A percentile compares a stretch with the other conserved stretches of the same genome.
Conservation (phyloP, 2,113 vertebrate species). For the Macquaria ambigua region DNA sequence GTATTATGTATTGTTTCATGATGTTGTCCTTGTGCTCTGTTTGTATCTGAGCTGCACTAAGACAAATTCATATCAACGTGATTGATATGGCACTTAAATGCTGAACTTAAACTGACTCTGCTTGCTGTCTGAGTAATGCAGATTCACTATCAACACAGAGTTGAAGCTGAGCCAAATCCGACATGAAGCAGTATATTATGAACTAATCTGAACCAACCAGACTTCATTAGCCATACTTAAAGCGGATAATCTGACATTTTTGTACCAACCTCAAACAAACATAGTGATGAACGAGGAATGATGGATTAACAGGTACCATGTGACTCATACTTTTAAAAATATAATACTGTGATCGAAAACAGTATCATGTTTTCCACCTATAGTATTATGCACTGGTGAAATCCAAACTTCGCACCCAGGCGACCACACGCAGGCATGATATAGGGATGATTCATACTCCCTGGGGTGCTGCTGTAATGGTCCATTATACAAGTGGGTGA, state of each 20-base stretch:
- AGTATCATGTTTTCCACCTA: slow-evolving; percentile 57
- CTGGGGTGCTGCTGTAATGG: slow-evolving; percentile 58
- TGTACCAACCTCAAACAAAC: slow-evolving; percentile 18
- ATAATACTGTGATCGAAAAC: slow-evolving; percentile 6
- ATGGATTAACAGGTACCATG: slow-evolving; percentile 13
- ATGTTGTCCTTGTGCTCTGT: background rate
- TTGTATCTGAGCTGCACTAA: slow-evolving; percentile 10
- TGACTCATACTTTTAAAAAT: slow-evolving; percentile 24
- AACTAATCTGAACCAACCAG: slow-evolving; percentile 9
- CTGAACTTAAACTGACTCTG: slow-evolving; percentile 6
- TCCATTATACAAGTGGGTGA: slow-evolving; percentile 66
- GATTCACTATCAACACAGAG: slow-evolving; percentile 4
- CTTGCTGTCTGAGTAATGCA: slow-evolving; percentile 1
- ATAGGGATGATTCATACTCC: slow-evolving; percentile 69
- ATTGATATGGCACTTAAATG: slow-evolving; percentile 32
- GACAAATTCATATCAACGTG: background rate
- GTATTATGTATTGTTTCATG: background rate
- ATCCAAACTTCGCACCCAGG: slow-evolving; percentile 52
- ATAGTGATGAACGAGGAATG: background rate
- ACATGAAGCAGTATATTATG: slow-evolving; percentile 1
- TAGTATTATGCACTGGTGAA: slow-evolving; percentile 25
- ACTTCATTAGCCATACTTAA: background rate
- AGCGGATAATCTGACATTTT: slow-evolving; percentile 27
- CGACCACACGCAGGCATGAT: slow-evolving; percentile 75
- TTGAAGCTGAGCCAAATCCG: slow-evolving; percentile 8